These are phyloP conservation scores for Fabriciana adippe DNA, from an alignment of 2,888 invertebrate species.

Conservation along the genomic window DNA sequence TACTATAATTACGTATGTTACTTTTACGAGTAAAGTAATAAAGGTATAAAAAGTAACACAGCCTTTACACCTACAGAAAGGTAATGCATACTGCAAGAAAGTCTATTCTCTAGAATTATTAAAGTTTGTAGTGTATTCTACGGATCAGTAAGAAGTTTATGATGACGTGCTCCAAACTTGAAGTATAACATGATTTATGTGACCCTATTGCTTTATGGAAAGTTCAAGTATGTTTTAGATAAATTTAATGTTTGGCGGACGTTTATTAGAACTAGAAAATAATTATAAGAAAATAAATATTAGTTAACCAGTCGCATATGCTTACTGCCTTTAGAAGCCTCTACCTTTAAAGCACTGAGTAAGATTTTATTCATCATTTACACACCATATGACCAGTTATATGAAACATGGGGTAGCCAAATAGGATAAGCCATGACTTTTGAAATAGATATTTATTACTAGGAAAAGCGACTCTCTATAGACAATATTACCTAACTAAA, in stretches of 20 bases:
- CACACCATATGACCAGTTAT: too few species aligned
- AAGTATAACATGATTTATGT: conserved; percentile 12
- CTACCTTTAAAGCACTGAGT: too few species aligned
- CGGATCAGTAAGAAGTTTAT: conserved; percentile 13
- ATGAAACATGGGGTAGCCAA: too few species aligned
- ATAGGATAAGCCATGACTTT: too few species aligned
- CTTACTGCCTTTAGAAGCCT: too few species aligned
- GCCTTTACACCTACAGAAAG: conserved; percentile 16
- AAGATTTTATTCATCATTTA: too few species aligned
- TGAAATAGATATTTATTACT: too few species aligned
- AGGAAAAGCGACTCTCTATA: too few species aligned
- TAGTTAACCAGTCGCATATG: too few species aligned
- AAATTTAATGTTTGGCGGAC: background rate
- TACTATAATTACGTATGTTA: conserved; percentile 22
- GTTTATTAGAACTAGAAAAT: background rate
- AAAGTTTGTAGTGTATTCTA: conserved; percentile 21
- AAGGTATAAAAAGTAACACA: conserved; percentile 22
- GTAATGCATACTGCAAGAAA: conserved; percentile 12
- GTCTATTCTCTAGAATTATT: conserved; percentile 16
- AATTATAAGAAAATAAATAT: too few species aligned
- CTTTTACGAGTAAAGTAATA: conserved; percentile 25
- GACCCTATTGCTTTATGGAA: conserved; percentile 7
- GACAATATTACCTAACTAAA: too few species aligned
- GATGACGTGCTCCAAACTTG: background rate
- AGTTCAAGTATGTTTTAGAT: conserved; percentile 3